Evolutionary conservation across 2,797 vertebrate genomes (phyloP).

Genomic region (Dallia pectoralis): DNA sequence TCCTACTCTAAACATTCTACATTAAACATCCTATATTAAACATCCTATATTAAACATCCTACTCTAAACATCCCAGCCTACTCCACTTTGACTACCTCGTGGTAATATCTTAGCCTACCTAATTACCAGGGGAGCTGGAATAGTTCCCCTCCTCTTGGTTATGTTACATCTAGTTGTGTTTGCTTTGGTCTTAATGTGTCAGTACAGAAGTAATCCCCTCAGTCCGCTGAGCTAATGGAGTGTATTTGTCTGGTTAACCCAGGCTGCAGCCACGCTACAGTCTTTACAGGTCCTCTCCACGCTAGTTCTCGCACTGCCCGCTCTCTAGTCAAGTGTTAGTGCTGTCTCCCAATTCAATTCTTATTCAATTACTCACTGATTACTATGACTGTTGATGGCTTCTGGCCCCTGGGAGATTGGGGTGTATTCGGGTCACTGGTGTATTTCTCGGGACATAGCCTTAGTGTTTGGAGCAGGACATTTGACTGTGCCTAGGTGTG

Average conservation of each 20-base stretch:
- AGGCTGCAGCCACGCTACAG: slow-evolving; percentile 20
- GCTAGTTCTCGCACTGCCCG: not conserved
- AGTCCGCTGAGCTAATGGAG: slow-evolving; percentile 28
- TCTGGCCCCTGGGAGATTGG: too few relatives aligned
- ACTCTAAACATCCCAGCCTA: not conserved
- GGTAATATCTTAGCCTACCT: not conserved
- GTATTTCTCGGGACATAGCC: not conserved
- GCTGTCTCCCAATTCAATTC: not conserved
- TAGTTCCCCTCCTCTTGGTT: slow-evolving; percentile 1
- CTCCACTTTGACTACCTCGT: not conserved
- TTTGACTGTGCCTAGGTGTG: not conserved
- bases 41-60: not conserved
- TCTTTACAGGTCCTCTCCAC: slow-evolving; percentile 43
- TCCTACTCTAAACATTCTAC: too few relatives aligned
- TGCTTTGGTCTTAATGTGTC: slow-evolving; percentile 23
- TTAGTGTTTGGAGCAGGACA: not conserved
- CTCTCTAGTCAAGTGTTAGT: not conserved
- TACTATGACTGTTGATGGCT: too few relatives aligned
- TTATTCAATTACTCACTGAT: not conserved
- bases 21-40: too few relatives aligned
- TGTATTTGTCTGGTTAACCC: slow-evolving; percentile 51
- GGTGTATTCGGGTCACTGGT: not conserved
- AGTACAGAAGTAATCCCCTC: slow-evolving; percentile 42
- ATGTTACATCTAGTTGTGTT: slow-evolving; percentile 24
- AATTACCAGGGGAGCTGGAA: not conserved